phyloP scores from a whole-genome alignment of 2,888 invertebrate genomes.

The Acrobeloides nanus region DNA sequence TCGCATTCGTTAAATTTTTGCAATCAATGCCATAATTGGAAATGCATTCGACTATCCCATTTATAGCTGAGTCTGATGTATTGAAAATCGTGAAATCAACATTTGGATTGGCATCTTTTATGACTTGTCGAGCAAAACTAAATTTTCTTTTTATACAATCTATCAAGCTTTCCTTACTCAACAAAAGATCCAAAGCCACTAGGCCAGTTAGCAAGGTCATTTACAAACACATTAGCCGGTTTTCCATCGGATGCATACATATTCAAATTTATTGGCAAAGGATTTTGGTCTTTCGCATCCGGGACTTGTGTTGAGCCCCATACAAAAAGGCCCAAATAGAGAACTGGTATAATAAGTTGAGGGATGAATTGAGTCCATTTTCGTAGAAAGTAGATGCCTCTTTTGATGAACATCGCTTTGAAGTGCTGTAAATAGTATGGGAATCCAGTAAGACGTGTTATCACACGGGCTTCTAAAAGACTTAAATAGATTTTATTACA shows the following conservation, averaged over 20 bases:
- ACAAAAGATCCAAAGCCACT: too few species aligned
- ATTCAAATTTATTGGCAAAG: constrained; percentile 16
- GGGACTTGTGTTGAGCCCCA: constrained; percentile 25
- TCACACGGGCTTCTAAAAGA: constrained; percentile 7
- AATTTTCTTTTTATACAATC: neutral
- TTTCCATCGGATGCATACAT: constrained; percentile 11
- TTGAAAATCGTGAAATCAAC: too few species aligned
- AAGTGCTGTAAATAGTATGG: constrained; percentile 30
- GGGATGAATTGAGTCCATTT: constrained; percentile 44
- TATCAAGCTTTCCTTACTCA: too few species aligned
- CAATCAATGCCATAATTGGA: too few species aligned
- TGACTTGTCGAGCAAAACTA: neutral
- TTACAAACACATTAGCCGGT: constrained; percentile 15
- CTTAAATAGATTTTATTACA: constrained; percentile 2
- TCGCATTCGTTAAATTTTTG: too few species aligned
- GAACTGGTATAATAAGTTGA: constrained; percentile 34
- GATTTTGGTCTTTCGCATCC: constrained; percentile 16
- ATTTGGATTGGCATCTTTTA: constrained; percentile 5
- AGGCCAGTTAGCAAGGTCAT: too few species aligned
- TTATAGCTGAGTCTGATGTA: too few species aligned
- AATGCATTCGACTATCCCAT: too few species aligned
- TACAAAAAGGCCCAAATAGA: constrained; percentile 23
- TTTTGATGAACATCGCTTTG: constrained; percentile 40
- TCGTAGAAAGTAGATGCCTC: constrained; percentile 36
- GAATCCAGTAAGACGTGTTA: constrained; percentile 28